Evolutionary conservation across 2,113 vertebrate genomes (phyloP).

Genomic region (Oreocharis arfaki): DNA sequence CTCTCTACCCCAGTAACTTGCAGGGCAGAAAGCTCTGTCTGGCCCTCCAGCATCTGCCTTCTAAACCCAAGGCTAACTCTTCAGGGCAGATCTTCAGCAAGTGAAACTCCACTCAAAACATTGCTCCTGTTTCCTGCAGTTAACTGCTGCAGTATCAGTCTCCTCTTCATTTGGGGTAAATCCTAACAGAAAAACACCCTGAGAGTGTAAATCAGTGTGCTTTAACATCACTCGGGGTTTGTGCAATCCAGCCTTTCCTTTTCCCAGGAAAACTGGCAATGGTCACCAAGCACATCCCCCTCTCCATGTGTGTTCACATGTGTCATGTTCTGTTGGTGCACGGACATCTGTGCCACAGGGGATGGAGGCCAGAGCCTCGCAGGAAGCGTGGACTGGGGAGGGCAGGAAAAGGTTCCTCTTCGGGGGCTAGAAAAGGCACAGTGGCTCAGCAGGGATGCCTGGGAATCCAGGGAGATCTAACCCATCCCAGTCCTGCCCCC

Average conservation of each 20-base stretch:
- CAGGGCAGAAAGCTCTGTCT: not conserved
- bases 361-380: not conserved
- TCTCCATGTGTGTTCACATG: accelerated
- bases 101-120: not conserved
- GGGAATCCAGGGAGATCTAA: not conserved
- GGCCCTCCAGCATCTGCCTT: not conserved
- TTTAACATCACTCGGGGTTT: not conserved
- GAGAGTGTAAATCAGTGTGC: not conserved
- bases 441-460: not conserved
- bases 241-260: not conserved
- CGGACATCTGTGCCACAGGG: accelerated
- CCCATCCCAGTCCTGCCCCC: not conserved
- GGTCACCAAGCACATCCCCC: not conserved
- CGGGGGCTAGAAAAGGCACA: not conserved
- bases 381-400: accelerated
- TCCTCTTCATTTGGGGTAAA: not conserved
- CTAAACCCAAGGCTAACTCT: not conserved
- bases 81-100: not conserved
- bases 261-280: not conserved
- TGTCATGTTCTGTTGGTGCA: accelerated
- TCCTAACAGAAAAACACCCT: not conserved
- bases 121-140: not conserved
- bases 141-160: not conserved
- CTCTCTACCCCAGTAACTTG: not conserved
- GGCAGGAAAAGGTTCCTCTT: not conserved